A percentile compares a stretch with the other conserved stretches of the same genome.
Evolutionary conservation across 1,140 invertebrate genomes (phyloP).

Genomic region (Drosophila varians): DNA sequence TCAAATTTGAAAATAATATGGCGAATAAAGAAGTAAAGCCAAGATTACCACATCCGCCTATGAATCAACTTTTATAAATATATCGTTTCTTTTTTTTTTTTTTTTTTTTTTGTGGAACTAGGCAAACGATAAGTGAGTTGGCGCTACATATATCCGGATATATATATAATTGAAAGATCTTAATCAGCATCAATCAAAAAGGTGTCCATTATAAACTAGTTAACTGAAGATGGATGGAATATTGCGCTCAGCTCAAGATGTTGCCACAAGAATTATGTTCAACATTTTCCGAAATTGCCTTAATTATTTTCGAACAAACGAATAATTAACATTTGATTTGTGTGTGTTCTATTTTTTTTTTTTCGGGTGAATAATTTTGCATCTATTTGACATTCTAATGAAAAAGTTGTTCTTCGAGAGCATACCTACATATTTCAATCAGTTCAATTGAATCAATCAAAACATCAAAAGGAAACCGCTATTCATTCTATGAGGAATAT

Average conservation of each 20-base stretch:
- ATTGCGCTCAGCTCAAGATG: background rate
- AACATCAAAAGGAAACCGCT: slow-evolving; percentile 16
- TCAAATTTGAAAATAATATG: slow-evolving; percentile 20
- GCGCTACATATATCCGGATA: background rate
- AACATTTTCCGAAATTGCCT: background rate
- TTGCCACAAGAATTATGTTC: slow-evolving; percentile 3
- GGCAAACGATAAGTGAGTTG: slow-evolving; percentile 1
- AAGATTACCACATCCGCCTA: background rate
- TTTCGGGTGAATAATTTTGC: background rate
- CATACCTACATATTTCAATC: background rate
- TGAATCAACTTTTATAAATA: slow-evolving; percentile 1
- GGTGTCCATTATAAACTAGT: slow-evolving; percentile 3
- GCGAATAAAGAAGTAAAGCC: background rate
- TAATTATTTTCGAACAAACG: background rate
- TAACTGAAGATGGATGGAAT: slow-evolving; percentile 5
- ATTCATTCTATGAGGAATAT: no score
- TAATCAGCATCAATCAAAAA: background rate
- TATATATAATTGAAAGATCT: background rate
- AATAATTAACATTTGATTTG: slow-evolving; percentile 3
- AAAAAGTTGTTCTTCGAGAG: background rate
- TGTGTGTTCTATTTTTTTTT: slow-evolving; percentile 3
- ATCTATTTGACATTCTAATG: slow-evolving; percentile 6
- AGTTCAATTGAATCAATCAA: slow-evolving; percentile 15
- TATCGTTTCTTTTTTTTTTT: no score
- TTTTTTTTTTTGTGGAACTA: background rate